Evolutionary conservation across 2,797 vertebrate genomes (phyloP).

Genomic region (Alca torda): DNA sequence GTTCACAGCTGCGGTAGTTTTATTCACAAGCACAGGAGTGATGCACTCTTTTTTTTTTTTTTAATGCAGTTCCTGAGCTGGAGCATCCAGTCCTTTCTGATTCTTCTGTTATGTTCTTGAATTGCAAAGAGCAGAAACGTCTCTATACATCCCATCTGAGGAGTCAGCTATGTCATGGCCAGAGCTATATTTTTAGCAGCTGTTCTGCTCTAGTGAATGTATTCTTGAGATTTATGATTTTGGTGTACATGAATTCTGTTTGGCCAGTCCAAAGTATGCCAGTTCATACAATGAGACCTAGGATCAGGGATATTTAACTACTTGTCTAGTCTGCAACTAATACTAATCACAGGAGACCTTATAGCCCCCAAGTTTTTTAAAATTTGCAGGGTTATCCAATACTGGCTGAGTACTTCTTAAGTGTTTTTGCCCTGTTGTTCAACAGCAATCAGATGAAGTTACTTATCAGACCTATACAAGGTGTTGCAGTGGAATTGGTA

Average conservation of each 20-base stretch:
- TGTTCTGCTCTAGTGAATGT: not conserved
- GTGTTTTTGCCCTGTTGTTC: not conserved
- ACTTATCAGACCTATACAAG: not conserved
- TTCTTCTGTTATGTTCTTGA: not conserved
- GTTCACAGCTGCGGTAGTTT: not conserved
- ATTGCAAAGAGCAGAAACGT: not conserved
- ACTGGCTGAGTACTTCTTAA: not conserved
- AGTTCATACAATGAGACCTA: not conserved
- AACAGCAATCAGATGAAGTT: not conserved
- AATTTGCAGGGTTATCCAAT: not conserved
- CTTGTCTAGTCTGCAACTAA: not conserved
- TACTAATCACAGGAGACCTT: not conserved
- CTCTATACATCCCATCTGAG: fast-evolving
- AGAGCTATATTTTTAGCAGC: not conserved
- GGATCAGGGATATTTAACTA: not conserved
- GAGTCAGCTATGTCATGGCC: not conserved
- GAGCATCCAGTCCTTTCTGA: not conserved
- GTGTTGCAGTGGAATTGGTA: not conserved
- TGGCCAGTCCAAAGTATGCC: not conserved
- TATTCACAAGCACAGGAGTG: not conserved
- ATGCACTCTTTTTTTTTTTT: not conserved
- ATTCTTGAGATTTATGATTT: not conserved
- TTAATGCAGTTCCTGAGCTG: not conserved
- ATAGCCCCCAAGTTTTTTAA: not conserved
- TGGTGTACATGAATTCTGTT: not conserved